A percentile compares a stretch with the other conserved stretches of the same genome.
phyloP scores from a whole-genome alignment of 2,888 invertebrate species.

The Lasioglossum lativentre region DNA sequence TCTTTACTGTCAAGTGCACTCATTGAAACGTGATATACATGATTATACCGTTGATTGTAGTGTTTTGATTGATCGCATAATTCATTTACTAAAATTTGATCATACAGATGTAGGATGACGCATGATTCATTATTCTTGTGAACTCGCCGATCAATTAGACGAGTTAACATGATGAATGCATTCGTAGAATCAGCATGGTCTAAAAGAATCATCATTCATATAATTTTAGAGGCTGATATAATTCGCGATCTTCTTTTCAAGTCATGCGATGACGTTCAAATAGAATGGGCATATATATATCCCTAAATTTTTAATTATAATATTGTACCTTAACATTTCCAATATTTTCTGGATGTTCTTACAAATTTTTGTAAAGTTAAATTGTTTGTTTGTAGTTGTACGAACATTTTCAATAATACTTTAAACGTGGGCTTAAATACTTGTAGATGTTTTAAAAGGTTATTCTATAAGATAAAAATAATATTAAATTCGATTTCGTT shows the following conservation, averaged over 20 bases:
- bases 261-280: background rate
- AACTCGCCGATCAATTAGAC: slow-evolving; percentile 53
- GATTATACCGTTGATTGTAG: slow-evolving; percentile 37
- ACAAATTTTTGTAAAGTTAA: background rate
- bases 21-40: slow-evolving; percentile 32
- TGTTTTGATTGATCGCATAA: slow-evolving; percentile 60
- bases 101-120: slow-evolving; percentile 37
- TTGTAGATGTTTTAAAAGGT: background rate
- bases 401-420: background rate
- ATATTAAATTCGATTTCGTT: background rate
- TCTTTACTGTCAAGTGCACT: background rate
- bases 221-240: background rate
- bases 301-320: background rate
- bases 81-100: slow-evolving; percentile 46
- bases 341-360: background rate
- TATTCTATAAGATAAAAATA: background rate
- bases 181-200: slow-evolving; percentile 16
- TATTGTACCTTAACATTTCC: background rate
- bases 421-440: background rate
- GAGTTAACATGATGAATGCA: slow-evolving; percentile 64
- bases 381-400: background rate
- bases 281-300: background rate
- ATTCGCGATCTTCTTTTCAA: background rate
- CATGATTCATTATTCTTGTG: slow-evolving; percentile 58
- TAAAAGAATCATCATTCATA: background rate